A percentile compares a stretch with the other conserved stretches of the same genome.
Conservation (phyloP, 2,113 vertebrate species). For the Podocnemis expansa region DNA sequence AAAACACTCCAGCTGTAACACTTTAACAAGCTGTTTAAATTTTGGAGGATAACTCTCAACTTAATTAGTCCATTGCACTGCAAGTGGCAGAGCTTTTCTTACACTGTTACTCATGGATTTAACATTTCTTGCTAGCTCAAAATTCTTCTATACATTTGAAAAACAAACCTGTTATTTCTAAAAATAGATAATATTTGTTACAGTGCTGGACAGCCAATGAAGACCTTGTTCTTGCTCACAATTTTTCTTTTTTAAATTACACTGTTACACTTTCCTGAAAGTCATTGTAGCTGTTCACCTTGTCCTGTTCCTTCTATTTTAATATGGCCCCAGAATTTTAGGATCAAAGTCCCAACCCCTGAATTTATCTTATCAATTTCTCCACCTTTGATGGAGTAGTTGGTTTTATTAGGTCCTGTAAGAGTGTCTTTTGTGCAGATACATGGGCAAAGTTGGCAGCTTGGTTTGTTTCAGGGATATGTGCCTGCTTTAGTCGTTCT, state of each 20-base stretch:
- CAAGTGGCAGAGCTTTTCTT: background rate
- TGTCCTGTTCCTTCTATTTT: background rate
- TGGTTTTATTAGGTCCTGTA: no score
- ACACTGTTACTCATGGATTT: fast-evolving
- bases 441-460: no score
- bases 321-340: fast-evolving
- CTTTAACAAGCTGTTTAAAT: background rate
- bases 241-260: background rate
- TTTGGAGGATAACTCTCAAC: background rate
- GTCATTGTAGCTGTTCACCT: background rate
- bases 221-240: background rate
- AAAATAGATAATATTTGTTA: background rate
- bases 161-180: background rate
- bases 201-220: background rate
- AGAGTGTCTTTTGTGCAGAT: no score
- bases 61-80: background rate
- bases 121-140: background rate
- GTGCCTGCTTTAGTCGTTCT: no score
- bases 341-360: background rate
- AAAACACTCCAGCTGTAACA: background rate
- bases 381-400: no score
- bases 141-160: background rate
- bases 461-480: no score
- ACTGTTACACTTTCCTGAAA: background rate
- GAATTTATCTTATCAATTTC: background rate